These are phyloP conservation scores for Mixornis gularis DNA, from an alignment of 2,113 vertebrate genomes.

Conservation along the genomic window DNA sequence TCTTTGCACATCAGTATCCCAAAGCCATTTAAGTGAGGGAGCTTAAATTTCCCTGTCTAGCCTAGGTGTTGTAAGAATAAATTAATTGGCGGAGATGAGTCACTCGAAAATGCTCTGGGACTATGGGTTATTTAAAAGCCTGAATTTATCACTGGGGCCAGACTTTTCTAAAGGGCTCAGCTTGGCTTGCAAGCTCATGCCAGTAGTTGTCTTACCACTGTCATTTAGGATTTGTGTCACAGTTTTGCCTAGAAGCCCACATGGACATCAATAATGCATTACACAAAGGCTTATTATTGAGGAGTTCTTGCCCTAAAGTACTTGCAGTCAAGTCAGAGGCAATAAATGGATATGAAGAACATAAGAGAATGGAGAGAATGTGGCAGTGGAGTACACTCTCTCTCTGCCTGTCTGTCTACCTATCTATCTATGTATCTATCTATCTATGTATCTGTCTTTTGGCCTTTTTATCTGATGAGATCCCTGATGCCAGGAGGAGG, in stretches of 20 bases:
- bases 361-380: not conserved
- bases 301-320: not conserved
- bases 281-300: constrained; percentile 4
- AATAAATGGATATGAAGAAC: not conserved
- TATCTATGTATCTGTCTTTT: not conserved
- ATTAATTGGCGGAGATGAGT: constrained; percentile 23
- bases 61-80: constrained; percentile 36
- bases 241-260: not conserved
- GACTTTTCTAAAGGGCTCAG: constrained; percentile 24
- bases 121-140: constrained; percentile 24
- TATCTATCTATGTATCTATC: not conserved
- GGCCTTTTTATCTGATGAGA: not conserved
- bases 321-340: not conserved
- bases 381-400: not conserved
- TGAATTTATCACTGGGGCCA: constrained; percentile 25
- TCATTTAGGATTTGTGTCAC: constrained; percentile 45
- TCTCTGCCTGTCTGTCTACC: fast-evolving
- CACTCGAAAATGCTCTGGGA: not conserved
- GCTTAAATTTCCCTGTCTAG: constrained; percentile 13
- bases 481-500: not conserved
- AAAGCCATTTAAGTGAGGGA: not conserved
- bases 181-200: constrained; percentile 23
- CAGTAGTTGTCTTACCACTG: constrained; percentile 15
- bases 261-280: not conserved
- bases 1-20: not conserved